phyloP scores from a whole-genome alignment of 1,140 invertebrate species.

The Tetraneura akinire region DNA sequence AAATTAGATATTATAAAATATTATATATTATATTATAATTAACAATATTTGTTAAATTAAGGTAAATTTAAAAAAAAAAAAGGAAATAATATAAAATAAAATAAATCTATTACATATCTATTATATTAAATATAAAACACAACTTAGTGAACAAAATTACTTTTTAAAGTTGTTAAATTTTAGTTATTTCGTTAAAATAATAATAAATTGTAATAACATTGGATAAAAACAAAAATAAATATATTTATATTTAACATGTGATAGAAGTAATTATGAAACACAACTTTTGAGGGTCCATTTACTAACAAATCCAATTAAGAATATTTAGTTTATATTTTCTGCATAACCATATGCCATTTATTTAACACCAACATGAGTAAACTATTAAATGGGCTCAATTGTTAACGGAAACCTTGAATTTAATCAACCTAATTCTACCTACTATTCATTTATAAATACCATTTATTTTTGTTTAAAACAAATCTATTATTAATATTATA shows the following conservation, averaged over 20 bases:
- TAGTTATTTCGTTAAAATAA: neutral
- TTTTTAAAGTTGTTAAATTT: too few relatives aligned
- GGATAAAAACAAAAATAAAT: neutral
- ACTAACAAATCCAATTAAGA: slow-evolving; percentile 41
- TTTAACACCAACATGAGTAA: slow-evolving; percentile 38
- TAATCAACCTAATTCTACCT: slow-evolving; percentile 31
- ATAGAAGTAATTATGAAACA: neutral
- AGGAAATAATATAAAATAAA: too few relatives aligned
- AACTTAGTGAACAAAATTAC: too few relatives aligned
- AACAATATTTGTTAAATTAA: too few relatives aligned
- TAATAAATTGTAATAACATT: slow-evolving; percentile 14
- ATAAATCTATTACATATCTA: too few relatives aligned
- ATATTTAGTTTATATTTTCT: slow-evolving; percentile 28
- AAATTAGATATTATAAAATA: too few relatives aligned
- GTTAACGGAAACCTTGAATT: slow-evolving; percentile 27
- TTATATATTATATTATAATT: too few relatives aligned
- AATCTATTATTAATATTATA: slow-evolving; percentile 17
- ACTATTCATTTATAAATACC: slow-evolving; percentile 12
- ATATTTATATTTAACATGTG: neutral
- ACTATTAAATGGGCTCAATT: slow-evolving; percentile 33
- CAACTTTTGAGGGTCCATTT: slow-evolving; percentile 19
- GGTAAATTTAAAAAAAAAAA: too few relatives aligned
- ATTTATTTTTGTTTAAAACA: slow-evolving; percentile 29
- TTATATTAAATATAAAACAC: too few relatives aligned
- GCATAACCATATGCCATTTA: slow-evolving; percentile 1